Conservation (phyloP, 2,113 vertebrate species). For the Hemiprocne comata region DNA sequence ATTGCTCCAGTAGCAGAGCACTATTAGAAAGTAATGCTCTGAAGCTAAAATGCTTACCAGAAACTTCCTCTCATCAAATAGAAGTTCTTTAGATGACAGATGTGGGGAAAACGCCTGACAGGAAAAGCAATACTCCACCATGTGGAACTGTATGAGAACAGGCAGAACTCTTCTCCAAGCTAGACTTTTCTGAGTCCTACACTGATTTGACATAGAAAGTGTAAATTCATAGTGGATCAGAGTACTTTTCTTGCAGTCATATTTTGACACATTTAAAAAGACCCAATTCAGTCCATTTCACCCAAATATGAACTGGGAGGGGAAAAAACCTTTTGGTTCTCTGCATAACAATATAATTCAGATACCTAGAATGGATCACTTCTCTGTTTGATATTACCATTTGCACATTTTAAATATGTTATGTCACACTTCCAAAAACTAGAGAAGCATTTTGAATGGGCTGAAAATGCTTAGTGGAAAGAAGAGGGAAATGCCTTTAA, state of each 20-base stretch:
- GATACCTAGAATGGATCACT: neutral
- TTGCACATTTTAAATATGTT: neutral
- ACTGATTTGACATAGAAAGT: neutral
- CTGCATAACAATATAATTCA: neutral
- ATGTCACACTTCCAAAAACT: neutral
- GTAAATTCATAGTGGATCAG: neutral
- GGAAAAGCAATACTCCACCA: constrained; percentile 78
- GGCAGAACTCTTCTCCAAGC: neutral
- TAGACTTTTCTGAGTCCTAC: neutral
- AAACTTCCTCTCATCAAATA: neutral
- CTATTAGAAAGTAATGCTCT: neutral
- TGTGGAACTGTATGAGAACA: constrained; percentile 69
- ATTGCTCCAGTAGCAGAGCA: neutral
- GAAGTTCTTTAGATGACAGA: neutral
- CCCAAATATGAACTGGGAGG: neutral
- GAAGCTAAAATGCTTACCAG: neutral
- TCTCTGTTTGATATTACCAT: neutral
- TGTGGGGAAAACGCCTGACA: neutral
- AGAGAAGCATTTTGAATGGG: neutral
- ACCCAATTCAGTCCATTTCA: neutral
- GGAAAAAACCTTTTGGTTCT: accelerated
- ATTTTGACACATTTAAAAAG: neutral
- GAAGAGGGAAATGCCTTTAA: neutral
- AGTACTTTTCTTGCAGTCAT: neutral
- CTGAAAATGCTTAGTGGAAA: neutral